Evolutionary conservation across 1,140 invertebrate genomes (phyloP), one percentile per base, ranked within the genome.

Genomic region (Lepidurus packardi): DNA sequence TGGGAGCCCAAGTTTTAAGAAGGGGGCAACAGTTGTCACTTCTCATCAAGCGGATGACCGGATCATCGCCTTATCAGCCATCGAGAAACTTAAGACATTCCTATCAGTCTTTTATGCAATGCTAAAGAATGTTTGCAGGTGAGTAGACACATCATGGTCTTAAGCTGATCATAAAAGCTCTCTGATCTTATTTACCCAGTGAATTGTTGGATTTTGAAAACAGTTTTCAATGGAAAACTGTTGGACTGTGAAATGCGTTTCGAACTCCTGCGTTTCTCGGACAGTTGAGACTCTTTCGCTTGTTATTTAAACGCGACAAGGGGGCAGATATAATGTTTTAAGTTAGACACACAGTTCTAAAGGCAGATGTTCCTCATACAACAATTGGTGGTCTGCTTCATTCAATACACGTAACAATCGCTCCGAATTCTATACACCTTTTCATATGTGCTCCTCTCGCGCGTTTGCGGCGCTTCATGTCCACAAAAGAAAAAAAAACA

Each of bases 301-400:
- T 65, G 53, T 65, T 65, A 65, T 65, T 65, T 65, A 65, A 65
- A 65, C 53, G 53, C 53, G 53, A 65, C 53, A 65, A 65, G 21
- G 53, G 21, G 53, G 53, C 9, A 21, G 53, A 65, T 21, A 65
- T n/a, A 65, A 65, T n/a, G 53, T 13, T 65, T 65, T 65, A 65
- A 65, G 53, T 21, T 65, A 65, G 53, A 65, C 21, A 65, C 21
- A 65, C 53, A 65, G 53, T 4, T 65, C 16, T n/a, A 65, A 65
- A 21, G 53, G 53, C 53, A 65, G 53, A 65, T 65, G 53, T 65
- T 65, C 53, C 53, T 13, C 6, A 65, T 9, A 65, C 53, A 21
- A 65, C 53, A 65, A 65, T 65, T 16, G 53, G 53, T 65, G 53
- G 53, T 65, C 53, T 21, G 53, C 53, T 65, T 65, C 53, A 13